phyloP scores from a whole-genome alignment of 2,797 vertebrate species.

The Serranus cabrilla region DNA sequence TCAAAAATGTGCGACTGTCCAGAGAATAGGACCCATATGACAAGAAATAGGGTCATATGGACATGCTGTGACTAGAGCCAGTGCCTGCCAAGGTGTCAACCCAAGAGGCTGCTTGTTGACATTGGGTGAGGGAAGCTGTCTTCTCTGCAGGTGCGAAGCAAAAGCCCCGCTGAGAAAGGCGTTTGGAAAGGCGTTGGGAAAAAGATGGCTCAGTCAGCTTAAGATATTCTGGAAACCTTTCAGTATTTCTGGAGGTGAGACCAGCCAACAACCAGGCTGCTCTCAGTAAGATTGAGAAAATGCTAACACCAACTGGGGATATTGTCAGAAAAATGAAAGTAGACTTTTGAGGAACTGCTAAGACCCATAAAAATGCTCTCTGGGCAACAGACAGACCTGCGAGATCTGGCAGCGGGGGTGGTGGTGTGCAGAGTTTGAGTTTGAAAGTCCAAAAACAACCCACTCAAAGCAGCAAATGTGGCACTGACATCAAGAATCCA shows the following conservation, averaged over 20 bases:
- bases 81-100: slow-evolving; percentile 30
- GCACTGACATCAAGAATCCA: slow-evolving; percentile 13
- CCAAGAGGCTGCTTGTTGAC: slow-evolving; percentile 39
- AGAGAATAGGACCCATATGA: slow-evolving; percentile 1
- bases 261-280: slow-evolving; percentile 11
- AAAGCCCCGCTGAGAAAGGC: slow-evolving; percentile 7
- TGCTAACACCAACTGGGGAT: background rate
- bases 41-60: slow-evolving; percentile 30
- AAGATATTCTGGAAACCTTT: slow-evolving; percentile 25
- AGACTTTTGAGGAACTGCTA: slow-evolving; percentile 18
- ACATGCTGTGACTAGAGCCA: slow-evolving; percentile 25
- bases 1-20: background rate
- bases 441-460: slow-evolving; percentile 21
- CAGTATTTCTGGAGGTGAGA: slow-evolving; percentile 11
- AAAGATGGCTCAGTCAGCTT: slow-evolving; percentile 1
- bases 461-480: slow-evolving; percentile 4
- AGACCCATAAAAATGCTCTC: slow-evolving; percentile 11
- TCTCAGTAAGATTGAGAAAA: slow-evolving; percentile 16
- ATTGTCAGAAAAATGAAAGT: slow-evolving; percentile 28
- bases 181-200: slow-evolving; percentile 7
- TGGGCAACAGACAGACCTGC: slow-evolving; percentile 17
- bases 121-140: slow-evolving; percentile 28
- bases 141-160: slow-evolving; percentile 19
- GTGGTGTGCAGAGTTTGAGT: background rate
- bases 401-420: background rate